Conservation (phyloP, 2,888 invertebrate species). For the Palloptera scutellata region DNA sequence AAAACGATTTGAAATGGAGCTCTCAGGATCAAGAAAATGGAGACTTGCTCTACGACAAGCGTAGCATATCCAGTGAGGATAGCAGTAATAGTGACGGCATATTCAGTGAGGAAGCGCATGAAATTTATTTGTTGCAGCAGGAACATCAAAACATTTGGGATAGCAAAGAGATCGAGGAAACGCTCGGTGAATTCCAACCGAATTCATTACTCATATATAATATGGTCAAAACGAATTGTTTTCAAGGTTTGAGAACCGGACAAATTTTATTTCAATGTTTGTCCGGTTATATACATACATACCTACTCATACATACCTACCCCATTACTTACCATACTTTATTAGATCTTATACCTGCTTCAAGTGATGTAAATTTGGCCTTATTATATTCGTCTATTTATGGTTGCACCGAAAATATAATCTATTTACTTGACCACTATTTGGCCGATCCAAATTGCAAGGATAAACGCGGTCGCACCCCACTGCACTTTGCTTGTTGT, state of each 20-base stretch:
- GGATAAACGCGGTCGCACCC: slow-evolving; percentile 75
- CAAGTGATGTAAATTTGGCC: slow-evolving; percentile 58
- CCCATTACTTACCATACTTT: background rate
- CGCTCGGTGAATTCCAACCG: slow-evolving; percentile 46
- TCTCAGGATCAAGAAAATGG: slow-evolving; percentile 54
- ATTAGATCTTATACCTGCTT: slow-evolving; percentile 53
- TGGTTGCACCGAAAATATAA: slow-evolving; percentile 54
- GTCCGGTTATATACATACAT: too few species aligned
- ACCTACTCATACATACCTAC: background rate
- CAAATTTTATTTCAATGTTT: background rate
- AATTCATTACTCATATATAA: slow-evolving; percentile 51
- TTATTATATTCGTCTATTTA: slow-evolving; percentile 58
- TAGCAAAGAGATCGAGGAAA: slow-evolving; percentile 57
- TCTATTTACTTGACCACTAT: slow-evolving; percentile 53
- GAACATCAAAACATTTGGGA: slow-evolving; percentile 60
- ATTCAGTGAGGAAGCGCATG: slow-evolving; percentile 58
- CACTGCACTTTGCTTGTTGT: slow-evolving; percentile 82
- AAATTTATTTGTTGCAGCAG: slow-evolving; percentile 56
- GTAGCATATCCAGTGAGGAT: slow-evolving; percentile 61
- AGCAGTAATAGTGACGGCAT: slow-evolving; percentile 58
- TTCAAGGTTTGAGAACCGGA: slow-evolving; percentile 46
- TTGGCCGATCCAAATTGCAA: slow-evolving; percentile 70
- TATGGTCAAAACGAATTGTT: slow-evolving; percentile 54
- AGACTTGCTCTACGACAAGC: slow-evolving; percentile 57
- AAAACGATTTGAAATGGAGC: slow-evolving; percentile 62